These are phyloP conservation scores for Struthio camelus DNA, from an alignment of 2,113 vertebrate species.

Conservation along the genomic window DNA sequence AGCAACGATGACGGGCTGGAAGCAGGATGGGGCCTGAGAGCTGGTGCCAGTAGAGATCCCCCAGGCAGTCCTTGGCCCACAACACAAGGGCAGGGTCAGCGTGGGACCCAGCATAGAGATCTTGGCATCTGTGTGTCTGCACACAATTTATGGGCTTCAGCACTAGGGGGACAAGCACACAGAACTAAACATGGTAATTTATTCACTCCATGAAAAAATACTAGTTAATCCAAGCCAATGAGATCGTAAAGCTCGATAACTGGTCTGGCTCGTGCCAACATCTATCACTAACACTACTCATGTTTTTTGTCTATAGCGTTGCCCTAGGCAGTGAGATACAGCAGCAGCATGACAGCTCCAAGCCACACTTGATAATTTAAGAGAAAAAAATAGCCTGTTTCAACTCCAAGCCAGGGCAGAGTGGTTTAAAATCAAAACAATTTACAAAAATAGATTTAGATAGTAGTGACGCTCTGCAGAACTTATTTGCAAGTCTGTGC, in stretches of 20 bases:
- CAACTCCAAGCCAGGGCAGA: slow-evolving; percentile 7
- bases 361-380: slow-evolving; percentile 31
- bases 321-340: slow-evolving; percentile 54
- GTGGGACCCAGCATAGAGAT: accelerated
- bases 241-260: slow-evolving; percentile 39
- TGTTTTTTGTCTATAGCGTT: slow-evolving; percentile 47
- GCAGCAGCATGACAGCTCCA: slow-evolving; percentile 56
- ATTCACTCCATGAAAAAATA: slow-evolving; percentile 51
- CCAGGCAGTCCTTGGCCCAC: not conserved
- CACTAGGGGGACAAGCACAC: not conserved
- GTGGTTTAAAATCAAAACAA: slow-evolving; percentile 7
- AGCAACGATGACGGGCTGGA: not conserved
- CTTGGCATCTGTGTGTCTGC: not conserved
- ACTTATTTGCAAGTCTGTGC: slow-evolving; percentile 55
- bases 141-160: not conserved
- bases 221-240: slow-evolving; percentile 48
- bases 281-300: slow-evolving; percentile 10
- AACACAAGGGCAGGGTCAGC: not conserved
- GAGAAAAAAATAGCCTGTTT: slow-evolving; percentile 26
- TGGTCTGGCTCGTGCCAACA: slow-evolving; percentile 43
- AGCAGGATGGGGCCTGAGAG: not conserved
- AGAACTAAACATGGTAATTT: slow-evolving; percentile 54
- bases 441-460: slow-evolving; percentile 45
- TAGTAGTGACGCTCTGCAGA: slow-evolving; percentile 33
- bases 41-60: not conserved